A percentile compares a stretch with the other conserved stretches of the same genome.
Conservation (phyloP, 2,113 vertebrate genomes). For the Rhinolophus ferrumequinum region DNA sequence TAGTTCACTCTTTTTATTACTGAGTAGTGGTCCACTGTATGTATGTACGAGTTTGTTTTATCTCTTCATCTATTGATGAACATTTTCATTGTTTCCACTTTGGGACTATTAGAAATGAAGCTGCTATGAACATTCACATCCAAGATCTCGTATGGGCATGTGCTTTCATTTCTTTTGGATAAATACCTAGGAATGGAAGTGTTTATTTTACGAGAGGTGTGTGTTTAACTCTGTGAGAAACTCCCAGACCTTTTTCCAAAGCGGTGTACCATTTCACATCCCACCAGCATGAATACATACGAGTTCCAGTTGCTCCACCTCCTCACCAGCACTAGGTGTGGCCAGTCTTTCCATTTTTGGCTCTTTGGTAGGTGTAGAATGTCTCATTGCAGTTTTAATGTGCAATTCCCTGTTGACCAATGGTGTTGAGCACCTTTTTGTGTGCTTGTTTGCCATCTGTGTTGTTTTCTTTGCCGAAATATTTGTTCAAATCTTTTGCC, state of each 20-base stretch:
- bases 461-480: not conserved
- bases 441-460: not conserved
- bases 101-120: not conserved
- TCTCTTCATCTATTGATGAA: not conserved
- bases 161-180: not conserved
- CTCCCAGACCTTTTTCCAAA: not conserved
- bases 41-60: not conserved
- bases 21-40: not conserved
- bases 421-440: not conserved
- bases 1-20: not conserved
- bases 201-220: not conserved
- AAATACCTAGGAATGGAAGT: not conserved
- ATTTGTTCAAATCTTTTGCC: not conserved
- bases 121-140: not conserved
- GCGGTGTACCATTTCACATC: not conserved
- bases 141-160: not conserved
- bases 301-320: not conserved
- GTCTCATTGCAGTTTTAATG: not conserved
- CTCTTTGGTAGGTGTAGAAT: not conserved
- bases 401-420: not conserved
- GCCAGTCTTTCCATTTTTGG: not conserved
- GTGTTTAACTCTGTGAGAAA: slow-evolving; percentile 19
- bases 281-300: not conserved
- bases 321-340: not conserved
- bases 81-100: not conserved